Base-by-base conservation (phyloP, 2,113 vertebrate genomes). In the Danio rerio region DNA sequence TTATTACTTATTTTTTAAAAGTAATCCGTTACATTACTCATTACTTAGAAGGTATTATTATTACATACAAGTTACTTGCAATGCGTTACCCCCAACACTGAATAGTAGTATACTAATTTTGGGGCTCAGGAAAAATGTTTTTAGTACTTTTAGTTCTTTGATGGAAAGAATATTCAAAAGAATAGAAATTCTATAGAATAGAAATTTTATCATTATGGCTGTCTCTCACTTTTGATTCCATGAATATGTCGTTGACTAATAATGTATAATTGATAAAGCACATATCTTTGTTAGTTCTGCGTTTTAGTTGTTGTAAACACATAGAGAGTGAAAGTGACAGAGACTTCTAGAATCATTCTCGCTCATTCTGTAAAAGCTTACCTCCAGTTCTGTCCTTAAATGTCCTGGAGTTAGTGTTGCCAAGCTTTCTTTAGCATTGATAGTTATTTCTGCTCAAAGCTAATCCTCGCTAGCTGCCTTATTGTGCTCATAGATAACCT, bases 401-500 rank as follows among this genome's bases (percentile, higher is more conserved):
- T 80, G 43, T 66, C 79, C 56, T 45, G 78, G 68, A 55, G 71
- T 73, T 82, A 59, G 62, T 81, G 52, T 40, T 43, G 69, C 71
- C 83, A 87, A 84, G 61, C 65, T 83, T 81, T 76, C 69, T 85
- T 81, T 68, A 76, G 81, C 31, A 21, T 81, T 56, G 56, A 18
- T 74, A 52, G 82, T 83, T 84, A 79, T 84, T 84, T 86, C 68
- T 31, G 68, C 10, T 20, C 10, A 50, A 61, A 80, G 53, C 65
- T 89, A 75, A 89, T 86, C 83, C 84, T 72, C 76, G 18, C 81
- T 85, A 68, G 84, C 62, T 65, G 68, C 74, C 62, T 59, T 61
- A 50, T 40, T 62, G 62, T 21, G 43, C 16, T 47, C 31, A 58
- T 16, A 50, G 47, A 72, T 20, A 71, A 43, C 7, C 70, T 43